A percentile compares a stretch with the other conserved stretches of the same genome.
These are phyloP conservation scores for Drosophila navojoa DNA, from an alignment of 1,140 invertebrate species.

Conservation along the genomic window DNA sequence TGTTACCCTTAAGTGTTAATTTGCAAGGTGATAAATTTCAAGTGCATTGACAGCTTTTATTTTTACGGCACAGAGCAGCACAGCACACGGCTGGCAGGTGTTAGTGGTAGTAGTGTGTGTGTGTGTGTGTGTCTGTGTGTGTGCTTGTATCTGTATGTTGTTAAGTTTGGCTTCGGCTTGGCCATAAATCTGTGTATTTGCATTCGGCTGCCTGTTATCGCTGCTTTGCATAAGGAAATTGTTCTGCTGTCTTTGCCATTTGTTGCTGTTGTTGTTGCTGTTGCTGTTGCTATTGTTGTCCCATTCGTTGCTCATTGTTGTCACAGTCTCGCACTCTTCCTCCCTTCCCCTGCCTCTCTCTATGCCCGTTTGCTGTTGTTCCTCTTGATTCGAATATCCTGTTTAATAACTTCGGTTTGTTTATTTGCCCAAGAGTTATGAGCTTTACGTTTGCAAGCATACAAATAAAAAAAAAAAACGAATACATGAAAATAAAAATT, in stretches of 20 bases:
- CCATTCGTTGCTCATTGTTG: constrained; percentile 47
- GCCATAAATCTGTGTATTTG: constrained; percentile 79
- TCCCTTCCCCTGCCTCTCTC: background rate
- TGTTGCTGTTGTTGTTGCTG: constrained; percentile 28
- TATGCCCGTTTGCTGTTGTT: constrained; percentile 46
- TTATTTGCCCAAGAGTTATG: constrained; percentile 73
- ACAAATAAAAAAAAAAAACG: background rate
- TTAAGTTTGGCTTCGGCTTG: constrained; percentile 36
- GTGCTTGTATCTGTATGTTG: constrained; percentile 11
- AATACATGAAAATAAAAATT: background rate
- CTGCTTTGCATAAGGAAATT: constrained; percentile 79
- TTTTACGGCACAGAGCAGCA: constrained; percentile 62
- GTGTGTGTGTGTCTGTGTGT: background rate
- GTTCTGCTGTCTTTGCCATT: constrained; percentile 71
- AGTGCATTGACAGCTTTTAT: constrained; percentile 81
- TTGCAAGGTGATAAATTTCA: constrained; percentile 74
- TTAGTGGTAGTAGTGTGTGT: background rate
- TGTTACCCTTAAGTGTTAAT: constrained; percentile 72
- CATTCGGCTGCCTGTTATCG: constrained; percentile 77
- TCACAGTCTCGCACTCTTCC: constrained; percentile 16
- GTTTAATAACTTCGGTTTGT: constrained; percentile 76
- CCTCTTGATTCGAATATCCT: constrained; percentile 74
- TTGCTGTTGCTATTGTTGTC: constrained; percentile 23
- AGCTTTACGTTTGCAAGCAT: constrained; percentile 8
- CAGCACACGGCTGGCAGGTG: constrained; percentile 18